Percentiles rank a stretch among this genome's conserved stretches.
These are phyloP conservation scores for Microcebus murinus DNA, from an alignment of 2,113 vertebrate genomes.

Conservation along the genomic window DNA sequence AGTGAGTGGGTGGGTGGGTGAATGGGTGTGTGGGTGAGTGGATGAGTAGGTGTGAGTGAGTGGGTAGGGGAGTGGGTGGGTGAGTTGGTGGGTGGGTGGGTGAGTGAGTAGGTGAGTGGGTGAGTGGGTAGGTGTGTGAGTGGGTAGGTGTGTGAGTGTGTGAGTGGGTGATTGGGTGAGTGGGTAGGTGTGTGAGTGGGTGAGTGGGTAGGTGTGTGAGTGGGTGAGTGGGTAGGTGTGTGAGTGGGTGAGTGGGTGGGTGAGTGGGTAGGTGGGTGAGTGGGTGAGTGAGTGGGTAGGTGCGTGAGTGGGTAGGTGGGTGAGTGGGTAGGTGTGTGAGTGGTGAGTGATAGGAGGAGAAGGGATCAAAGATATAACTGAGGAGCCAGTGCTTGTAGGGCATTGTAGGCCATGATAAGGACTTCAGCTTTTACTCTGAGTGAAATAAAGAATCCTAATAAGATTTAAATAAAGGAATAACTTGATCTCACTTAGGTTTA, in stretches of 20 bases:
- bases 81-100: no score
- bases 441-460: not conserved
- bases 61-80: fast-evolving
- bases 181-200: fast-evolving
- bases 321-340: fast-evolving
- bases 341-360: not conserved
- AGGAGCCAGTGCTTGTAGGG: not conserved
- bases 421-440: not conserved
- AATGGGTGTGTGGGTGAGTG: not conserved
- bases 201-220: fast-evolving
- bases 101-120: fast-evolving
- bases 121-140: fast-evolving
- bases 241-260: no score
- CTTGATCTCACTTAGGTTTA: not conserved
- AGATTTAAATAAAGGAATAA: not conserved
- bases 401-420: not conserved
- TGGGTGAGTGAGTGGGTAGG: fast-evolving
- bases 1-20: fast-evolving
- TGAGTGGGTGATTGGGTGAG: not conserved
- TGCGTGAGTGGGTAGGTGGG: fast-evolving
- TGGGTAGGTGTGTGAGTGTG: fast-evolving
- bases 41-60: no score
- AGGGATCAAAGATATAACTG: not conserved
- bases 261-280: fast-evolving
- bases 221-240: fast-evolving